These are phyloP conservation scores for Lissonota sp. DNA, from an alignment of 2,888 invertebrate genomes.

Conservation along the genomic window DNA sequence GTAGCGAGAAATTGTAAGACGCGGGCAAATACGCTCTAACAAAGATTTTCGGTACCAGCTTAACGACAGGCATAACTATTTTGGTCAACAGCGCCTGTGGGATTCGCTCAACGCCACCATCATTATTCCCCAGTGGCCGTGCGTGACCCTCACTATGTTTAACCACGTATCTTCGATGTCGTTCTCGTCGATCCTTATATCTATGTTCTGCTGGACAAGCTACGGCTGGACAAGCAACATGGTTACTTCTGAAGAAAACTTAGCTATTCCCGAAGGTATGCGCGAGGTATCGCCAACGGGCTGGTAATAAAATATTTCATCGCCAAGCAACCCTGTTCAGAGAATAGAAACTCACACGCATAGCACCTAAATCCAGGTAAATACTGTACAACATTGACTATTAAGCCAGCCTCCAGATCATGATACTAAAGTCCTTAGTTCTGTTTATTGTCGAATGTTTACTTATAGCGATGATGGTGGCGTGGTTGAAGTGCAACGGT, in stretches of 20 bases:
- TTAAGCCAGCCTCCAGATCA: conserved; percentile 11
- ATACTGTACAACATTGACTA: conserved; percentile 16
- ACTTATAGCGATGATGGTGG: conserved; percentile 5
- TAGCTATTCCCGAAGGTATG: conserved; percentile 49
- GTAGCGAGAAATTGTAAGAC: no score
- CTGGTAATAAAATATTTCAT: conserved; percentile 73
- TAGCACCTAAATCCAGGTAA: conserved; percentile 2
- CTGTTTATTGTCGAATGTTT: conserved; percentile 29
- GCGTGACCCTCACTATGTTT: conserved; percentile 21
- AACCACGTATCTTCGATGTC: conserved; percentile 17
- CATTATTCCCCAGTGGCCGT: conserved; percentile 16
- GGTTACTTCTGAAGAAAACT: conserved; percentile 42
- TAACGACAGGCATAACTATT: conserved; percentile 73
- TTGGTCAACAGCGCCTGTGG: conserved; percentile 75
- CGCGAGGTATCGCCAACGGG: conserved; percentile 55
- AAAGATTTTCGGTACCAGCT: not conserved
- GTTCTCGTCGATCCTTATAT: conserved; percentile 48
- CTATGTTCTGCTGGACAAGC: conserved; percentile 20
- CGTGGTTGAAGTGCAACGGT: conserved; percentile 1
- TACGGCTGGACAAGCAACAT: not conserved
- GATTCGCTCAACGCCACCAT: conserved; percentile 69
- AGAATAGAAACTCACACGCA: conserved; percentile 45
- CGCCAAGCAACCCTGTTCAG: conserved; percentile 66
- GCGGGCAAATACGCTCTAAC: not conserved
- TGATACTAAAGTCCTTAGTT: conserved; percentile 24